Evolutionary conservation across 1,140 invertebrate species (phyloP).

Genomic region (Drosophila dunni): DNA sequence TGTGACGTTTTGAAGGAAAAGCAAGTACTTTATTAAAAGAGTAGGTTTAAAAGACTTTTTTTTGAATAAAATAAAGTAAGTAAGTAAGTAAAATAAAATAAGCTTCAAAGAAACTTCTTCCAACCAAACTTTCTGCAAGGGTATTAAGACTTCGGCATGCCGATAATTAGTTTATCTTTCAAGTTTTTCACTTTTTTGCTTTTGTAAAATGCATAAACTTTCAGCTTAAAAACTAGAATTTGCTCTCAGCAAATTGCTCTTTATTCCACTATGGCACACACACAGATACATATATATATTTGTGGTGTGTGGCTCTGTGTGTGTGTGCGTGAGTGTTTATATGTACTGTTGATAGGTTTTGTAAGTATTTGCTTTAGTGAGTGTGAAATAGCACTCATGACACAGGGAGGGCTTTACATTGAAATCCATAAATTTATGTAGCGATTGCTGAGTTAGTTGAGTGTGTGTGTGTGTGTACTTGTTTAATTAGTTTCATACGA

Average conservation of each 20-base stretch:
- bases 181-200: conserved; percentile 15
- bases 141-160: conserved; percentile 1
- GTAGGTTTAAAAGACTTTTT: too few relatives aligned
- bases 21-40: neutral
- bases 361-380: conserved; percentile 71
- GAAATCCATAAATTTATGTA: conserved; percentile 75
- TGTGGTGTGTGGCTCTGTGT: neutral
- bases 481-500: conserved; percentile 39
- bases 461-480: conserved; percentile 11
- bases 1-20: neutral
- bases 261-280: conserved; percentile 19
- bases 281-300: neutral
- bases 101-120: too few relatives aligned
- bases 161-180: conserved; percentile 7
- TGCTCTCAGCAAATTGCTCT: conserved; percentile 50
- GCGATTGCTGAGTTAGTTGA: conserved; percentile 61
- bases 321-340: conserved; percentile 22
- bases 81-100: too few relatives aligned
- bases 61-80: too few relatives aligned
- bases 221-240: conserved; percentile 69
- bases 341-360: conserved; percentile 49
- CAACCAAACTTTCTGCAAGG: neutral
- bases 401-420: conserved; percentile 78
- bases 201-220: conserved; percentile 78
- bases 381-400: conserved; percentile 60